A percentile compares a stretch with the other conserved stretches of the same genome.
These are phyloP conservation scores for Eupithecia vulgata DNA, from an alignment of 2,888 invertebrate genomes.

Conservation along the genomic window DNA sequence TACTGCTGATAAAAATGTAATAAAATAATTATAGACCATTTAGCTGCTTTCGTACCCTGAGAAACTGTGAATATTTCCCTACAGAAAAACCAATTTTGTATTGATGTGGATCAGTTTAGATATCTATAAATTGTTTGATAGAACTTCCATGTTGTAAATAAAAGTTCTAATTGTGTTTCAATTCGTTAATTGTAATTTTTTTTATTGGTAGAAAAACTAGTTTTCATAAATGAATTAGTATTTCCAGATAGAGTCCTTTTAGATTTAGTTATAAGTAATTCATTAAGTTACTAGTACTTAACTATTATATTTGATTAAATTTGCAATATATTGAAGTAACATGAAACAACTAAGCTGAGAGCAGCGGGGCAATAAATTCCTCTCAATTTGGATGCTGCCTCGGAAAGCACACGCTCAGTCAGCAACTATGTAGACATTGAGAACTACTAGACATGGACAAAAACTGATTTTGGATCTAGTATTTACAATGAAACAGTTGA, in stretches of 20 bases:
- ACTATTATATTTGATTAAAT: neutral
- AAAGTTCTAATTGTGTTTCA: neutral
- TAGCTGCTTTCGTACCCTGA: too few relatives aligned
- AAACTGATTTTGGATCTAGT: neutral
- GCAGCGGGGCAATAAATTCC: constrained; percentile 11
- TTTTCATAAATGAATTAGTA: neutral
- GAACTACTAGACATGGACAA: neutral
- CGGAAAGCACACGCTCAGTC: constrained; percentile 5
- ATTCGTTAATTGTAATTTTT: neutral
- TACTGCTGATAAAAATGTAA: too few relatives aligned
- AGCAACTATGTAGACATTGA: neutral
- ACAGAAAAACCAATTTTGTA: too few relatives aligned
- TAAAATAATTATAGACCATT: too few relatives aligned
- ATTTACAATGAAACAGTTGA: too few relatives aligned
- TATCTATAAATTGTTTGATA: too few relatives aligned
- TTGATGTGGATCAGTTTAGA: too few relatives aligned
- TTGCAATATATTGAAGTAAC: neutral
- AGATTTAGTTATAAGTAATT: neutral
- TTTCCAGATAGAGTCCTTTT: neutral
- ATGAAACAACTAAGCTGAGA: constrained; percentile 4
- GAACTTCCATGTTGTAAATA: too few relatives aligned
- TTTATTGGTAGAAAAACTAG: neutral
- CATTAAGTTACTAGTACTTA: neutral
- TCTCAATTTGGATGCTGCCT: constrained; percentile 17
- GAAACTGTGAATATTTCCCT: too few relatives aligned